phyloP scores from a whole-genome alignment of 2,888 invertebrate genomes.

The Himalopsyche kuldschensis region DNA sequence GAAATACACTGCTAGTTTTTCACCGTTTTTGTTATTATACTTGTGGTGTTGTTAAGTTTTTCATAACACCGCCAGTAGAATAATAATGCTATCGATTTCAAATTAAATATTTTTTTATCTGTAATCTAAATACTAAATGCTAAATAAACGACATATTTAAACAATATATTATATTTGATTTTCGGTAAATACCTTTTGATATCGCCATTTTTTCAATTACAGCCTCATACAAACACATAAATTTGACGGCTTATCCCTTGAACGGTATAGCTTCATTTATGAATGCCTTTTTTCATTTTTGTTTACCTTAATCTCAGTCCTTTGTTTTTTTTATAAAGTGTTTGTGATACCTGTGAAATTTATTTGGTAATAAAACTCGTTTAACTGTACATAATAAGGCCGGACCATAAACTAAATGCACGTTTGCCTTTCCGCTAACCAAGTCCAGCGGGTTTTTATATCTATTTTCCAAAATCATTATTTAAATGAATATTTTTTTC shows the following conservation, averaged over 20 bases:
- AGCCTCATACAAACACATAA: not conserved
- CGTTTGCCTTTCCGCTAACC: not conserved
- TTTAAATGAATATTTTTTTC: too few relatives aligned
- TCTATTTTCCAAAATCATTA: too few relatives aligned
- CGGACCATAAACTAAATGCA: not conserved
- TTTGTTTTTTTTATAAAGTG: not conserved
- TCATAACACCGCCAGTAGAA: not conserved
- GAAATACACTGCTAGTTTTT: too few relatives aligned
- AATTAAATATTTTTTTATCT: too few relatives aligned
- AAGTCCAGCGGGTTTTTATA: not conserved
- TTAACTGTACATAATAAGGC: not conserved
- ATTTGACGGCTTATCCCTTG: not conserved
- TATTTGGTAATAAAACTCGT: not conserved
- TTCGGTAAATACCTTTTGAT: not conserved
- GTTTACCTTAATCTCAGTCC: not conserved
- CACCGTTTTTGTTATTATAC: too few relatives aligned
- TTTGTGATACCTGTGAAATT: not conserved
- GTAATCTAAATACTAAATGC: too few relatives aligned
- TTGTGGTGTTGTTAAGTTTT: too few relatives aligned
- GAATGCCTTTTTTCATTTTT: not conserved
- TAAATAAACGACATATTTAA: too few relatives aligned
- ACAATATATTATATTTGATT: not conserved
- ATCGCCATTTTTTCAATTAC: not conserved
- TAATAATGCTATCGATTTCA: too few relatives aligned
- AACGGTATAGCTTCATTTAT: not conserved